Evolutionary conservation across 2,888 invertebrate species (phyloP).

Genomic region (Cetonia aurata): DNA sequence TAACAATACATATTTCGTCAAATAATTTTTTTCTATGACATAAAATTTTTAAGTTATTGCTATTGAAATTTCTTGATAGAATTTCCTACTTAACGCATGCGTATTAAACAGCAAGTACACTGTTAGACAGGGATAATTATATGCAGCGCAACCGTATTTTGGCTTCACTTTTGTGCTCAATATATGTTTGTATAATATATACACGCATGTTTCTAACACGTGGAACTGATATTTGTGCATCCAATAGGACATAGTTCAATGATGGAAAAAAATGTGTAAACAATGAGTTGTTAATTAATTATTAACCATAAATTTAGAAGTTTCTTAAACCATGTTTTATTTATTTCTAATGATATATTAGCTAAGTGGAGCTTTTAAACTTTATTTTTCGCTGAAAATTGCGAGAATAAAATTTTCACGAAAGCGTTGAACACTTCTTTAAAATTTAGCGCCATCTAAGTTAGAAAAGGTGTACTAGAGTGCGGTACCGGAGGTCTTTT

Average conservation of each 20-base stretch:
- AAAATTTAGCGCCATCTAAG: conserved; percentile 14
- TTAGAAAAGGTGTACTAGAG: neutral
- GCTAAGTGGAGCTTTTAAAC: neutral
- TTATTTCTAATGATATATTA: neutral
- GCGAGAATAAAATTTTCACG: neutral
- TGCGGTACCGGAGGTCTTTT: neutral
- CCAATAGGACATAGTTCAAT: neutral
- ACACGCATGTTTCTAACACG: no score
- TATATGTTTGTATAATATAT: no score
- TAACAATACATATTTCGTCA: no score
- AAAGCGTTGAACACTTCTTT: neutral
- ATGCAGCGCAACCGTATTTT: no score
- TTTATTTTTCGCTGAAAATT: neutral
- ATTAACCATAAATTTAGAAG: neutral
- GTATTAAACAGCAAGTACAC: no score
- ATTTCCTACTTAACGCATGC: no score
- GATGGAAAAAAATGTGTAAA: neutral
- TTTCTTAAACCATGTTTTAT: neutral
- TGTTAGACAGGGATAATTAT: no score
- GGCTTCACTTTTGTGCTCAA: no score
- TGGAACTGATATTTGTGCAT: no score
- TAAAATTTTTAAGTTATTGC: no score
- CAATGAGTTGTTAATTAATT: neutral
- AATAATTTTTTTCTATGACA: no score
- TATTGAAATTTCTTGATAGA: no score